phyloP scores from a whole-genome alignment of 2,113 vertebrate genomes.

The Todiramphus saurophagus region DNA sequence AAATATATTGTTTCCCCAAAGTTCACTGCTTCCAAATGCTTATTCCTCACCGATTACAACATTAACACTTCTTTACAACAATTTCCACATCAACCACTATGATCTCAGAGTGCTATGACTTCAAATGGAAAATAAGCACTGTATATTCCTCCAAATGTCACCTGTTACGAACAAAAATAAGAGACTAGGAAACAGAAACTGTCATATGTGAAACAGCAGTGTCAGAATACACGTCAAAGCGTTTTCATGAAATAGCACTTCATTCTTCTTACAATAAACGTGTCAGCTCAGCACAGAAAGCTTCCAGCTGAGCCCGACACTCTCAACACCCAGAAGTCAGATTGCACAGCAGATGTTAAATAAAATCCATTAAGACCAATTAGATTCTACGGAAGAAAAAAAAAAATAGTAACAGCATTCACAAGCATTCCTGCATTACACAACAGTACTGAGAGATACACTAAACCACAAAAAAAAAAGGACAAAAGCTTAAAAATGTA shows the following conservation, averaged over 20 bases:
- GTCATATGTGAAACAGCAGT: not conserved
- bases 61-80: slow-evolving; percentile 11
- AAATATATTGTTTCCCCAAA: not conserved
- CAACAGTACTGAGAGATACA: not conserved
- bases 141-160: not conserved
- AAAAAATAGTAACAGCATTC: not conserved
- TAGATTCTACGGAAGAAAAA: slow-evolving; percentile 22
- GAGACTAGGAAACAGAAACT: not conserved
- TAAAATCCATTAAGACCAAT: slow-evolving; percentile 61
- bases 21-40: not conserved
- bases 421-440: not conserved
- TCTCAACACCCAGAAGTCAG: slow-evolving; percentile 31
- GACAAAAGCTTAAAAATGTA: not conserved
- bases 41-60: not conserved
- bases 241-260: not conserved
- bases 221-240: not conserved
- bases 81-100: not conserved
- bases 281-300: slow-evolving; percentile 11
- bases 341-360: slow-evolving; percentile 52
- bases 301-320: not conserved
- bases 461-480: not conserved
- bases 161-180: not conserved
- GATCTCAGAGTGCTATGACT: not conserved
- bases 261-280: not conserved
- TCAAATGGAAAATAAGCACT: slow-evolving; percentile 25